Evolutionary conservation across 2,797 vertebrate genomes (phyloP).

Genomic region (Crypturellus tataupa): DNA sequence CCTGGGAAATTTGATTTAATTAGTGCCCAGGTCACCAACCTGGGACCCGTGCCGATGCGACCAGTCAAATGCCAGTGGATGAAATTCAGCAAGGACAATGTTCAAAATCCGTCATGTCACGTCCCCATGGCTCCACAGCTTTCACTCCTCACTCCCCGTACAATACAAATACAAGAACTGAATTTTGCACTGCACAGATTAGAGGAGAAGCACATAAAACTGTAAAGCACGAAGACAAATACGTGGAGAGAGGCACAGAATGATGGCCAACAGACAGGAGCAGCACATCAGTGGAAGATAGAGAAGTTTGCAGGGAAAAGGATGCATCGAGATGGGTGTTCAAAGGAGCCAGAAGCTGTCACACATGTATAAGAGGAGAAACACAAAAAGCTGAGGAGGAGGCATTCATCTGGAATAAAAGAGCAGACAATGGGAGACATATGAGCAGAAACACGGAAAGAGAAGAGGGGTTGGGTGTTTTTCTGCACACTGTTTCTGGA

Average conservation of each 20-base stretch:
- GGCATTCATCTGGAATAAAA: conserved; percentile 31
- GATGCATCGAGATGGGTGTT: conserved; percentile 31
- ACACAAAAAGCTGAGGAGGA: conserved; percentile 27
- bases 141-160: background rate
- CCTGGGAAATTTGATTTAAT: background rate
- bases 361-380: conserved; percentile 36
- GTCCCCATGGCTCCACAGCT: background rate
- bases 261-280: background rate
- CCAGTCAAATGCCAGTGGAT: background rate
- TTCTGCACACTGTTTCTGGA: background rate
- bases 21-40: background rate
- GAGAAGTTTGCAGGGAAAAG: conserved; percentile 2
- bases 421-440: background rate
- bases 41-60: background rate
- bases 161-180: background rate
- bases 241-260: conserved; percentile 24
- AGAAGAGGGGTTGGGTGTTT: background rate
- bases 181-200: background rate
- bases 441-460: background rate
- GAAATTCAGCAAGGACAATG: background rate
- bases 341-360: conserved; percentile 31
- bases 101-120: background rate
- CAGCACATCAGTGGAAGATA: conserved; percentile 21
- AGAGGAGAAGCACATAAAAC: background rate
- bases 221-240: conserved; percentile 24